Conservation (phyloP, 2,113 vertebrate species). For the Scomber colias region DNA sequence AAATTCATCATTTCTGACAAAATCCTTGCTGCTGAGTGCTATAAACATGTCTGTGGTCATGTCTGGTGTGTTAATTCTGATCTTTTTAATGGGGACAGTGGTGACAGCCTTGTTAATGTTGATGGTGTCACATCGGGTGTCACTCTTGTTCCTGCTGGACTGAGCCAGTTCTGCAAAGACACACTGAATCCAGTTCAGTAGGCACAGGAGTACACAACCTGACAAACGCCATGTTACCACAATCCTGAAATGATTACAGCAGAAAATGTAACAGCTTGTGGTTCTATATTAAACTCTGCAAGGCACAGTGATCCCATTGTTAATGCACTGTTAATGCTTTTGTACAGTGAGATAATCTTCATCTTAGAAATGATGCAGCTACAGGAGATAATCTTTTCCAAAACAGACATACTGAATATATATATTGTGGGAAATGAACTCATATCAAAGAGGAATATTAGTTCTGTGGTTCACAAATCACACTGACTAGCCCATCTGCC, state of each 20-base stretch:
- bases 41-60: slow-evolving; percentile 24
- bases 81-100: not conserved
- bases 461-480: slow-evolving; percentile 5
- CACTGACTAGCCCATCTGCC: not conserved
- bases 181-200: slow-evolving; percentile 87
- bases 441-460: not conserved
- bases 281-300: slow-evolving; percentile 26
- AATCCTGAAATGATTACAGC: slow-evolving; percentile 25
- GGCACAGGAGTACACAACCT: slow-evolving; percentile 80
- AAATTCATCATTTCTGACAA: slow-evolving; percentile 16
- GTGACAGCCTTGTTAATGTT: not conserved
- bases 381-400: not conserved
- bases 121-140: slow-evolving; percentile 52
- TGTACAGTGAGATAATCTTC: slow-evolving; percentile 4
- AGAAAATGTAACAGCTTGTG: slow-evolving; percentile 17
- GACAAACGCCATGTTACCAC: slow-evolving; percentile 9
- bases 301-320: not conserved
- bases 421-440: not conserved
- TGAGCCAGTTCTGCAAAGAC: slow-evolving; percentile 83
- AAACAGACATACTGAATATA: slow-evolving; percentile 8
- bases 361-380: not conserved
- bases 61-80: not conserved
- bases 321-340: not conserved
- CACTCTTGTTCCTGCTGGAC: slow-evolving; percentile 86
- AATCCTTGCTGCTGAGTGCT: not conserved